Evolutionary conservation across 2,888 invertebrate genomes (phyloP).

Genomic region (Rhagonycha lutea): DNA sequence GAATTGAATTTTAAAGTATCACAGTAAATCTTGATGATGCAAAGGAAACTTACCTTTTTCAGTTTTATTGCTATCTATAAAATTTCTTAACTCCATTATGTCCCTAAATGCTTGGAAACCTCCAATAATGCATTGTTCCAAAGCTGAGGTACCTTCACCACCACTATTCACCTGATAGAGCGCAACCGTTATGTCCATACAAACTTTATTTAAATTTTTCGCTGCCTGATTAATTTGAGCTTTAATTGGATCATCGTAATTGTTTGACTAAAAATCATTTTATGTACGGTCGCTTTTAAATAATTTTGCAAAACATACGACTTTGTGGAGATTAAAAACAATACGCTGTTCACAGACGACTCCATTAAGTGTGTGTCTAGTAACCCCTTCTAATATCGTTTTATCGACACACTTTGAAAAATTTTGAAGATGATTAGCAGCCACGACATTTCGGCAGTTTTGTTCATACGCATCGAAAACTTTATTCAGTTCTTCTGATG

Average conservation of each 20-base stretch:
- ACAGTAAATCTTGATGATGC: not conserved
- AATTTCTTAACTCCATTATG: not conserved
- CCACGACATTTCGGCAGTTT: not conserved
- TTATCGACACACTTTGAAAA: not conserved
- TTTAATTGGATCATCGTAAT: not conserved
- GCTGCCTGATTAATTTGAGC: not conserved
- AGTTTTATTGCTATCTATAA: not conserved
- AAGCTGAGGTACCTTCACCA: not conserved
- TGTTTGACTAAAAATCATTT: not conserved
- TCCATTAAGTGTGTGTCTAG: not conserved
- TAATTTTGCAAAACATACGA: not conserved
- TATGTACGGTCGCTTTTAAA: not conserved
- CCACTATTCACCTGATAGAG: not conserved
- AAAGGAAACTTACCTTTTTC: not conserved
- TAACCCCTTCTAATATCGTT: not conserved
- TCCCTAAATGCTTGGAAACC: not conserved
- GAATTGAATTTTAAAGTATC: not conserved
- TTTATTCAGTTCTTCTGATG: not conserved
- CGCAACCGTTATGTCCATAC: not conserved
- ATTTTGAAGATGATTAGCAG: not conserved
- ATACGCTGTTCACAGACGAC: not conserved
- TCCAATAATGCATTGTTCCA: not conserved
- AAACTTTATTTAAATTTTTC: not conserved
- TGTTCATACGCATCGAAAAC: not conserved
- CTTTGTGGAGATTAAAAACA: not conserved